phyloP scores from a whole-genome alignment of 2,888 invertebrate species.

The Trichopria drosophilae region DNA sequence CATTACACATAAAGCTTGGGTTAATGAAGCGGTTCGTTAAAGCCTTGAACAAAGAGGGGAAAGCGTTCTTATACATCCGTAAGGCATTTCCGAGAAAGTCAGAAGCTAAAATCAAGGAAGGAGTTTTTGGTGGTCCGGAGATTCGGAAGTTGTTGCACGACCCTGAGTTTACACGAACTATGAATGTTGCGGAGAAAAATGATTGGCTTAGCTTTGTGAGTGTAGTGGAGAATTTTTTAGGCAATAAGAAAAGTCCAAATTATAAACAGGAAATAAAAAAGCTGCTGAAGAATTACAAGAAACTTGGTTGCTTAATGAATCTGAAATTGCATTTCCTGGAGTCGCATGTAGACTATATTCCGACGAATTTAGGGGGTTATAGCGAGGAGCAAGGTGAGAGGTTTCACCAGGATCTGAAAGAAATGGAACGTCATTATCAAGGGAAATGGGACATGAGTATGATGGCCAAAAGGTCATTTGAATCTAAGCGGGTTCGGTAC shows the following conservation, averaged over 20 bases:
- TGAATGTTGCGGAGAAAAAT: not conserved
- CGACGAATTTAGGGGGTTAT: not conserved
- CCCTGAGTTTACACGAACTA: not conserved
- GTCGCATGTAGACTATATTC: not conserved
- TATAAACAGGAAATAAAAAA: slow-evolving; percentile 1
- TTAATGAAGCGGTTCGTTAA: not conserved
- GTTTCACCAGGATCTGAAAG: no score
- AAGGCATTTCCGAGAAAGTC: not conserved
- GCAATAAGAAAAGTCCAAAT: slow-evolving; percentile 2
- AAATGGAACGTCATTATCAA: no score
- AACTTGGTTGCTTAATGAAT: no score
- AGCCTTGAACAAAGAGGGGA: not conserved
- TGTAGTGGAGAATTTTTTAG: not conserved
- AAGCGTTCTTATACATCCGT: no score
- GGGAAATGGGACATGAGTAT: no score
- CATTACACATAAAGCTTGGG: slow-evolving; percentile 8
- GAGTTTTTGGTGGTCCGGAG: no score
- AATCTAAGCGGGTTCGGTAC: no score
- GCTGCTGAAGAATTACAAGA: slow-evolving; percentile 5
- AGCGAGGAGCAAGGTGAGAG: no score
- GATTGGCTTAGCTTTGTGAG: not conserved
- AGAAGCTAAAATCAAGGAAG: no score
- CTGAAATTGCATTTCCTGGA: not conserved
- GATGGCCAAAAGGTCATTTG: no score
- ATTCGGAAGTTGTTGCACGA: no score